Base-by-base conservation (phyloP, 64 coral and sea anemone genomes). In the Anthopleura sola region DNA sequence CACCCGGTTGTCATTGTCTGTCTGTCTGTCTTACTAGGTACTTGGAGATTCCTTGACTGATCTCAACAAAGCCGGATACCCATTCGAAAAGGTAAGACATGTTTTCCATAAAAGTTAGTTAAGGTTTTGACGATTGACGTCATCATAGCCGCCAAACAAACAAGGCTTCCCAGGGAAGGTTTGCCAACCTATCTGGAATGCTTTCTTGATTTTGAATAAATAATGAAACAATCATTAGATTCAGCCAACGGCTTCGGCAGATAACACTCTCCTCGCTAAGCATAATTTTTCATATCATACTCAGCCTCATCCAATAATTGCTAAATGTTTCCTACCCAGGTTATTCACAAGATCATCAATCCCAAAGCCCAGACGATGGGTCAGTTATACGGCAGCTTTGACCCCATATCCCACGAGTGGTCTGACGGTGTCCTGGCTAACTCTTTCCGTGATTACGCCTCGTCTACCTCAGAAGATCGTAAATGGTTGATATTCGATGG, bases 401-500 rank as follows among this genome's bases (percentile, higher is more conserved):
- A 99, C 50, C 90, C 93, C 78, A 88, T 94, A 18, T 99, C 97
- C 26, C 97, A 99, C 39, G 97, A 99, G 75, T 99, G 97, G 97
- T 99, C 97, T 5, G 97, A 99, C 34, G 97, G 97, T 50, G 97
- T 99, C 19, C 83, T 99, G 8, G 97, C 97, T 20, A 95, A 94
- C 81, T 94, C 93, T 10, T 99, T 94, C 53, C 83, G 95, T 82
- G 95, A 94, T 26, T 92, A 98, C 48, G 95, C 95, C 4, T 92
- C 92, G 3, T 86, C 89, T 0, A 94, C 90, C 24, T 86, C 83
- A 85, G 85, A 90, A 21, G 95, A 98, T 51, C 95, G 95, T 26
- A 98, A 98, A 44, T 98, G 95, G 95, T 94, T 98, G n/a, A 71
- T 98, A 20, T 98, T 98, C 78, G 95, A 98, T 84, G 93, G 92